Base-by-base conservation (phyloP, 2,797 vertebrate species). In the Yasuhikotakia modesta region DNA sequence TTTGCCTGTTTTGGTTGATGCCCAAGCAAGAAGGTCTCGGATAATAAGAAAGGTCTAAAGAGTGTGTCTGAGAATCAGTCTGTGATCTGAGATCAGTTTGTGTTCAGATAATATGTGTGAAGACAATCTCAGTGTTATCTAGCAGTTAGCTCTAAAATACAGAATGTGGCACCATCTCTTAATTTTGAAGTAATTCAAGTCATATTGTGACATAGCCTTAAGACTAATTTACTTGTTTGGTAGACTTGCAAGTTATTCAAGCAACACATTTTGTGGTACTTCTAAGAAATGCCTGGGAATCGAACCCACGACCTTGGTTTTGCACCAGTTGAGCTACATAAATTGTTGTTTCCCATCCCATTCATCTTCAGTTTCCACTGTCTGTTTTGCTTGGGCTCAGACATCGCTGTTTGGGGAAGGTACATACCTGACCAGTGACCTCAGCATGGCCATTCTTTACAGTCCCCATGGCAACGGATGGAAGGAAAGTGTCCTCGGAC, bases 321-420 rank as follows among this genome's bases (percentile, higher is more conserved):
- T 13, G 12, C 45, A 46, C 16, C 45, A 46, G 35, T 35, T 35
- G 35, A 35, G 35, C 2, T 35, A 6, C 35, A 35, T 3, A 3
- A 35, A 35, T 35, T 35, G 35, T 35, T 35, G 35, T 35, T 35
- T 35, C 5, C 4, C 13, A 16, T 13, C 45, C 45, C 12, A 4
- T 58, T 27, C 0, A 6, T 17, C 13, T 53, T 21, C 43, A 11
- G 10, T 64, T 16, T 45, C 16, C 48, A 6, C 58, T 13, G 43
- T 21, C 65, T 78, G 24, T 65, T 70, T 32, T n/a, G 3, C 63
- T 76, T 77, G 61, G 2, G 79, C 90, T 48, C 91, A 99, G 97
- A 98, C 96, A 0, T 98, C 96, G 0, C 91, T 99, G 86, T 99
- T 98, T 83, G 98, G 98, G 55, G 98, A 99, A 90, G 98, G 98